These are phyloP conservation scores for Rhagonycha lutea DNA, from an alignment of 2,888 invertebrate species.

Conservation along the genomic window DNA sequence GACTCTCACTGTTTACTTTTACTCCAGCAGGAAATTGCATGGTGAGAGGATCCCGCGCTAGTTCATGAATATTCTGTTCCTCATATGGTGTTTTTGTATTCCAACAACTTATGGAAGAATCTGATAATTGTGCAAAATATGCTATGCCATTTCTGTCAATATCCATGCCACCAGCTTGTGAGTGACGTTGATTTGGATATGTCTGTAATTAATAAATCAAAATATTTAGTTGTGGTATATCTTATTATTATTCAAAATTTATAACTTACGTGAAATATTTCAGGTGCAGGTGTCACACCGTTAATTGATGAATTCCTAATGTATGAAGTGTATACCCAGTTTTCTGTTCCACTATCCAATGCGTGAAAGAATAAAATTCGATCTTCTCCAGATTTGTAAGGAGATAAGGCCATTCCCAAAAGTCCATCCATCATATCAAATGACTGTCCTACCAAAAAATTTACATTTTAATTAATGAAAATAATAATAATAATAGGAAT, in stretches of 20 bases:
- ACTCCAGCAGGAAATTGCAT: slow-evolving; percentile 77
- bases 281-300: slow-evolving; percentile 57
- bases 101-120: slow-evolving; percentile 75
- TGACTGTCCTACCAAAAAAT: slow-evolving; percentile 50
- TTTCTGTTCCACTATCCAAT: slow-evolving; percentile 68
- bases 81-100: slow-evolving; percentile 68
- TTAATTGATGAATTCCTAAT: slow-evolving; percentile 63
- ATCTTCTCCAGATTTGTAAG: slow-evolving; percentile 58
- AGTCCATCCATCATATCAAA: slow-evolving; percentile 78
- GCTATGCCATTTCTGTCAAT: slow-evolving; percentile 72
- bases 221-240: not conserved
- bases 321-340: slow-evolving; percentile 65
- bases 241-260: not conserved
- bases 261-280: slow-evolving; percentile 59
- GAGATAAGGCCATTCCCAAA: slow-evolving; percentile 70
- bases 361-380: slow-evolving; percentile 72
- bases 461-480: not conserved
- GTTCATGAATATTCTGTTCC: slow-evolving; percentile 59
- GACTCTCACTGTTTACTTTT: slow-evolving; percentile 57
- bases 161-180: slow-evolving; percentile 73
- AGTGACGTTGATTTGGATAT: slow-evolving; percentile 60
- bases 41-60: slow-evolving; percentile 62
- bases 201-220: slow-evolving; percentile 45
- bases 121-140: slow-evolving; percentile 71
- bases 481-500: too few relatives aligned